A percentile compares a stretch with the other conserved stretches of the same genome.
phyloP scores from a whole-genome alignment of 2,888 invertebrate genomes.

The Coleophora flavipennella region DNA sequence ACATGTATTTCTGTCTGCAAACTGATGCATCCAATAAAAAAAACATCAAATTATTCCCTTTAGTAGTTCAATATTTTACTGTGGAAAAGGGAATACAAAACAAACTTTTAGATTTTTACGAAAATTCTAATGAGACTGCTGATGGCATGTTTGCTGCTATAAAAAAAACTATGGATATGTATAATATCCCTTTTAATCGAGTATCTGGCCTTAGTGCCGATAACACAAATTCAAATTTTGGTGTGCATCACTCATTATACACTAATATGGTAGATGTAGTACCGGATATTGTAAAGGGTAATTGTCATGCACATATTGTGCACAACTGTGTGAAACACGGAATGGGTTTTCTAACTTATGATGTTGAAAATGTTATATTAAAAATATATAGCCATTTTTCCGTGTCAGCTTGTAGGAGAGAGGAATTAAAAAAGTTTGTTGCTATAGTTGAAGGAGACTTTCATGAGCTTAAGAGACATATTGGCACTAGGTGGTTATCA shows the following conservation, averaged over 20 bases:
- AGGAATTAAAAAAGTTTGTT: conserved; percentile 13
- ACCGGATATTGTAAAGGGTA: conserved; percentile 16
- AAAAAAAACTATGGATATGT: conserved; percentile 18
- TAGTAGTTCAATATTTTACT: conserved; percentile 22
- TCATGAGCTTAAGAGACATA: conserved; percentile 15
- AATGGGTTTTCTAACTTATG: conserved; percentile 10
- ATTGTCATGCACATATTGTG: conserved; percentile 17
- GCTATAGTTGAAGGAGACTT: conserved; percentile 10
- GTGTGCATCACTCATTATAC: background rate
- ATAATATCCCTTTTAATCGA: background rate
- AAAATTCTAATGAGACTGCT: too few relatives aligned
- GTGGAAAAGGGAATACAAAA: background rate
- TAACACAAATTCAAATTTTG: background rate
- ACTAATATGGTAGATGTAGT: conserved; percentile 16
- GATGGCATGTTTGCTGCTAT: too few relatives aligned
- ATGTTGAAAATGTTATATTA: conserved; percentile 12
- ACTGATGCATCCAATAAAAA: conserved; percentile 24
- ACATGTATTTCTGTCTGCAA: conserved; percentile 18
- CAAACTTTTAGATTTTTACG: background rate
- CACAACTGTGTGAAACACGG: conserved; percentile 14
- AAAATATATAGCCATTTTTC: conserved; percentile 18
- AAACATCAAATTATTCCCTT: conserved; percentile 20
- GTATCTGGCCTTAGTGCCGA: background rate
- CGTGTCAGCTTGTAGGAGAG: conserved; percentile 12
- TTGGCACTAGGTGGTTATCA: conserved; percentile 12